phyloP scores from a whole-genome alignment of 2,113 vertebrate species.

The Anseranas semipalmata region DNA sequence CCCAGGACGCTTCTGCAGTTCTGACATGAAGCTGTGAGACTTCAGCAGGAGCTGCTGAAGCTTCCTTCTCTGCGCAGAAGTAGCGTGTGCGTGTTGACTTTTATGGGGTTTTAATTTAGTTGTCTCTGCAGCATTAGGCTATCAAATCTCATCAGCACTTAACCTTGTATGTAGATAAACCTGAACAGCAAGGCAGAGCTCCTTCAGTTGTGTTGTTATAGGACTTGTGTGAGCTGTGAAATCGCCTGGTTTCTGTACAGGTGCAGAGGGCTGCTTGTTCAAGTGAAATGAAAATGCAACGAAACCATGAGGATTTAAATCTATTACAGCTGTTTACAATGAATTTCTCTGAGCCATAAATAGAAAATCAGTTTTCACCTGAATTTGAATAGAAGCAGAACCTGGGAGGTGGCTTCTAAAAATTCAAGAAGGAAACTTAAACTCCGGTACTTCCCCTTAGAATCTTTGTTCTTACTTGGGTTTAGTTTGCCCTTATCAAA shows the following conservation, averaged over 20 bases:
- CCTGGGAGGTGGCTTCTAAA: neutral
- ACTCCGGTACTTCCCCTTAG: neutral
- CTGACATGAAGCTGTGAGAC: neutral
- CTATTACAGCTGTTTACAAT: neutral
- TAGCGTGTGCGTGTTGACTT: neutral
- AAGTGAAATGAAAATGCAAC: neutral
- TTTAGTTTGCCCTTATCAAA: neutral
- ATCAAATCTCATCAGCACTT: neutral
- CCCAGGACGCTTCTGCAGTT: neutral
- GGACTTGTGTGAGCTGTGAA: neutral
- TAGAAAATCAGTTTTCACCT: neutral
- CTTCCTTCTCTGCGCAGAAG: neutral
- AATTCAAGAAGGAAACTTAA: neutral
- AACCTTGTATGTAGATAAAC: neutral
- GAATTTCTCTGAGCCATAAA: accelerated
- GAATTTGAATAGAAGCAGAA: neutral
- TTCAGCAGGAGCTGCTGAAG: neutral
- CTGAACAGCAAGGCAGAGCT: neutral
- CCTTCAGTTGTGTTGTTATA: neutral
- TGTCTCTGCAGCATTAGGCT: neutral
- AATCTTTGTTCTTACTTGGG: neutral
- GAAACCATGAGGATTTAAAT: neutral
- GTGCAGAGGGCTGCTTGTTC: neutral
- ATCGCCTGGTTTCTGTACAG: neutral
- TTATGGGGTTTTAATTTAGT: neutral